A percentile compares a stretch with the other conserved stretches of the same genome.
These are phyloP conservation scores for Liopterus haemorrhoidalis DNA, from an alignment of 2,888 invertebrate species.

Conservation along the genomic window DNA sequence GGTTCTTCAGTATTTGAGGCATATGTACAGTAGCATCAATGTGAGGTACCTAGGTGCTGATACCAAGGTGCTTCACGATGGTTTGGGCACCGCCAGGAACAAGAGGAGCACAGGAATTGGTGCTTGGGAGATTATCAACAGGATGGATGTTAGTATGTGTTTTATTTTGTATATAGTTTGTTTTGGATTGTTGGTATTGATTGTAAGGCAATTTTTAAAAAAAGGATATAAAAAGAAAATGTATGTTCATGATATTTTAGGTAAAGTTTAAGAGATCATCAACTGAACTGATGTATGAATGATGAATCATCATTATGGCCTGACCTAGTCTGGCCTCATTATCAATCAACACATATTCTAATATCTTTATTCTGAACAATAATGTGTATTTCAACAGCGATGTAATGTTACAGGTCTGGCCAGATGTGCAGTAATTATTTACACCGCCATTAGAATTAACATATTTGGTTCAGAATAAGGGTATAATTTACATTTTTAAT, in stretches of 20 bases:
- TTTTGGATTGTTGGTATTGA: slow-evolving; percentile 26
- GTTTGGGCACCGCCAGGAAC: slow-evolving; percentile 29
- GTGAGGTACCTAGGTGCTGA: slow-evolving; percentile 48
- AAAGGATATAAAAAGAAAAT: slow-evolving; percentile 67
- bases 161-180: slow-evolving; percentile 36
- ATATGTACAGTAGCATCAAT: slow-evolving; percentile 49
- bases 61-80: slow-evolving; percentile 40
- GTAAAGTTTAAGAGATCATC: slow-evolving; percentile 67
- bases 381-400: too few species aligned
- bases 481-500: too few species aligned
- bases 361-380: too few species aligned
- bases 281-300: too few species aligned
- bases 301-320: too few species aligned
- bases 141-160: slow-evolving; percentile 44
- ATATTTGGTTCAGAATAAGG: too few species aligned
- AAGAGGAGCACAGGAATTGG: slow-evolving; percentile 23
- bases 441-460: too few species aligned
- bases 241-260: slow-evolving; percentile 63
- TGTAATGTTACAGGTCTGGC: too few species aligned
- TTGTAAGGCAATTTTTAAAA: slow-evolving; percentile 50
- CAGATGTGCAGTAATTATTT: too few species aligned
- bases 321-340: too few species aligned
- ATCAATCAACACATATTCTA: too few species aligned
- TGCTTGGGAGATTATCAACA: slow-evolving; percentile 34
- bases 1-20: slow-evolving; percentile 58